Evolutionary conservation across 1,140 invertebrate genomes (phyloP), one percentile per base, ranked within the genome.

Genomic region (Phymastichus coffea): DNA sequence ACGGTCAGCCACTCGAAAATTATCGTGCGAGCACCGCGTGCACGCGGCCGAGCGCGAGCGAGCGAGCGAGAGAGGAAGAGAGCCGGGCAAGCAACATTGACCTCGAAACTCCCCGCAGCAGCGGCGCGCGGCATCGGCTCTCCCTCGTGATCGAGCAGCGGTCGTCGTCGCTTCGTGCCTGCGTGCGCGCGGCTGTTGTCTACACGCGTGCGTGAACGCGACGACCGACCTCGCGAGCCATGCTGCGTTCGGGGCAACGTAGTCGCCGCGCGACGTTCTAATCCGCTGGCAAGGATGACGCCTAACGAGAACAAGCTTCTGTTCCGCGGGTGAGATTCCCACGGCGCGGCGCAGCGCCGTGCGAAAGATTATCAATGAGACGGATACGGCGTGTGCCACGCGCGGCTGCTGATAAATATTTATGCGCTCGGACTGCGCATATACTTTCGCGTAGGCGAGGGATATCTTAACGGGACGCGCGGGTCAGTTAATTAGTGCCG

Each of bases 401-500:
- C 23, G 44, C 14, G 20, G 20, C 6, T 10, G 8, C 8, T 38
- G 9, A 73, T 73, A 74, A 74, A 73, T 73, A 75, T 73, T 74
- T 71, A 73, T 75, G 63, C 56, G 61, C 40, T 66, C 30, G 59
- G 47, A 43, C 46, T 7, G 48, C 33, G 28, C 37, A 17, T 20
- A 43, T 64, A n/a, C n/a, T n/a, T n/a, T n/a, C 53, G 66, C 65
- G 70, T 70, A 69, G 69, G 66, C 65, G 67, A 66, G 41, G 30
- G 14, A 23, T 46, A n/a, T n/a, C n/a, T n/a, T n/a, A n/a, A n/a
- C n/a, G n/a, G n/a, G n/a, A n/a, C 19, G 44, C 44, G 10, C 44
- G 44, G 47, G 8, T 2, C 15, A 10, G 76, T 78, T 75, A 76
- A 77, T 78, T 77, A 77, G 76, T 72, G 73, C 72, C 75, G 73